Base-by-base conservation (phyloP, 2,888 invertebrate species). In the Hydriomena furcata region DNA sequence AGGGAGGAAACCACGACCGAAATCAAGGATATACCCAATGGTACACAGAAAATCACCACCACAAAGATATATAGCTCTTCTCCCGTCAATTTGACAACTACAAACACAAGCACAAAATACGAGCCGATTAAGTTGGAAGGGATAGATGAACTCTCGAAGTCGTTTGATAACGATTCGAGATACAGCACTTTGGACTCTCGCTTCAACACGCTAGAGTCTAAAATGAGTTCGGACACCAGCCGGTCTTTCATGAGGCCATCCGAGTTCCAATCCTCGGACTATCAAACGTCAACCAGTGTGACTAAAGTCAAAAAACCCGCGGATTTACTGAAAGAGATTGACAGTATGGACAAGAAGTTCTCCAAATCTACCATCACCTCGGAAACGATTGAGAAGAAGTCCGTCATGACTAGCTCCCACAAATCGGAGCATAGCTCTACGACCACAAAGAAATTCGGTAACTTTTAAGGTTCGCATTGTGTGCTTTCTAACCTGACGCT, bases 341-440 rank as follows among this genome's bases (percentile, higher is more conserved):
- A 94, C 31, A 87, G 85, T n/a, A 63, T 94, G 58, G 94, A 94
- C 55, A 93, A 93, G 61, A 93, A 92, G 64, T 93, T 93, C 82
- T 84, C 93, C 3, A 94, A 94, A 55, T 93, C 94, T 60, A 93
- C 94, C 0, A 92, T 93, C n/a, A 93, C 92, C 0, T 93, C 94
- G 35, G 94, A 94, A 58, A 92, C 93, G 0, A 92, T 93, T 10
- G 94, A 94, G 59, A 92, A 93, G 71, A 93, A 94, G 66, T 94
- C 93, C 0, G 92, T 94, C 0, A 93, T 93, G 69, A 94, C 92
- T 55, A 93, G 93, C 36, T 92, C 92, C 1, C 92, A 92, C 48
- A 92, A 91, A 53, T 91, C 92, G 0, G 92, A 92, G 54, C 84
- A 87, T 7, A 91, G 91, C 35, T 92, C 91, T 0, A 92, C 91